These are phyloP conservation scores for Ganaspis brasiliensis DNA, from an alignment of 2,888 invertebrate genomes.

Conservation along the genomic window DNA sequence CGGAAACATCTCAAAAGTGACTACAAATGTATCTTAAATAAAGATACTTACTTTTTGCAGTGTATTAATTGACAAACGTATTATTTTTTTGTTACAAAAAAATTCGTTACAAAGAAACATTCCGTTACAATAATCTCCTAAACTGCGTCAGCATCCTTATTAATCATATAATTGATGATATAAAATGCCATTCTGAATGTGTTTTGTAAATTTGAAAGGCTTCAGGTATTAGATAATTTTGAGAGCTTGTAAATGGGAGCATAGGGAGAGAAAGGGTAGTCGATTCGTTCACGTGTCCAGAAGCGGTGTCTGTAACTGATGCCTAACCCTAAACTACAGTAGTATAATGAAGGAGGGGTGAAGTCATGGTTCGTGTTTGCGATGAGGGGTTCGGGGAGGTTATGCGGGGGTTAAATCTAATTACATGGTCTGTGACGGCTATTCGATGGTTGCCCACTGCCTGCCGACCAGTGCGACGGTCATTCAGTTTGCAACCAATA, in stretches of 20 bases:
- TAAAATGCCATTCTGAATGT: too few species aligned
- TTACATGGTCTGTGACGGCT: conserved; percentile 78
- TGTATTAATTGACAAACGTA: too few species aligned
- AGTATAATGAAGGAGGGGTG: conserved; percentile 50
- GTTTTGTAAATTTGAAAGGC: too few species aligned
- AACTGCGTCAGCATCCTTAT: too few species aligned
- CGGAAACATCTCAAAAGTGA: too few species aligned
- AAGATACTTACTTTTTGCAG: too few species aligned
- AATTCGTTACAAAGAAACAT: too few species aligned
- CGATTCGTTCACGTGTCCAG: conserved; percentile 64
- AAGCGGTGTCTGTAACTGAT: conserved; percentile 69
- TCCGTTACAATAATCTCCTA: too few species aligned
- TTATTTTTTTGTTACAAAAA: too few species aligned
- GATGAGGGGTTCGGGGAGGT: conserved; percentile 58
- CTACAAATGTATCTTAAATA: too few species aligned
- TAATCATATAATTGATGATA: too few species aligned
- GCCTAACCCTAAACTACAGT: conserved; percentile 67
- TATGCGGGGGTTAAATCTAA: conserved; percentile 75
- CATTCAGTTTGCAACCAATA: conserved; percentile 71
- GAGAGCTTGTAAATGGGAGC: neutral
- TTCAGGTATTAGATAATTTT: too few species aligned
- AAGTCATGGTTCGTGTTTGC: conserved; percentile 44
- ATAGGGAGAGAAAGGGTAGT: neutral
- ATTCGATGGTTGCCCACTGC: conserved; percentile 70
- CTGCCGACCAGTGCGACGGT: conserved; percentile 63